Base-by-base conservation (phyloP, 2,113 vertebrate species). In the Hepsetus odoe region DNA sequence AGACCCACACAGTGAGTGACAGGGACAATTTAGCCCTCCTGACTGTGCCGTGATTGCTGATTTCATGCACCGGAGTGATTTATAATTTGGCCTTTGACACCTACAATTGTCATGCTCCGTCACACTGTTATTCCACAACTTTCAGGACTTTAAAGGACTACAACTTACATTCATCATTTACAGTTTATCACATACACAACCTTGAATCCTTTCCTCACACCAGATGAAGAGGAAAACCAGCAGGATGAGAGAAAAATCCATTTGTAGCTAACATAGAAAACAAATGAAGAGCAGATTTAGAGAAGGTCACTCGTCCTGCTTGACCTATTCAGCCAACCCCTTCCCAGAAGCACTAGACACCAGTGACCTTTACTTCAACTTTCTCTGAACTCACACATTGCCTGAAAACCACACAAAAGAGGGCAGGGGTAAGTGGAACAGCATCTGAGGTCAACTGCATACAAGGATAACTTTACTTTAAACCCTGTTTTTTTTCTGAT, bases 321-420 rank as follows among this genome's bases (percentile, higher is more conserved):
- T 53, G 73, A 77, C 74, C 61, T 62, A 55, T 68, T 69, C 20
- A 53, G 75, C 1, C 1, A 20, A 30, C 7, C 62, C 8, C 56
- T 80, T 64, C 55, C 81, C 83, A 77, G 79, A 30, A 80, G 6
- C 77, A 82, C 46, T 18, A 46, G 84, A 84, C 82, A 77, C 42
- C 18, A 33, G 26, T 84, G 85, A 90, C 90, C 85, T 90, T 91
- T 90, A 46, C 0, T 62, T 86, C 59, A 84, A 85, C 83, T 83
- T 58, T 22, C 10, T 24, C 55, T 86, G 85, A 87, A 85, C 83
- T 91, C 85, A 61, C 18, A 38, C 66, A 61, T 65, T 65, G 58
- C 28, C 13, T 49, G 68, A 61, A 26, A 68, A 71, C 66, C 67
- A 46, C 76, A 76, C 24, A 64, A 72, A 84, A 76, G 38, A 5